A percentile compares a stretch with the other conserved stretches of the same genome.
These are phyloP conservation scores for Berghia stephanieae DNA, from an alignment of 1,140 invertebrate genomes.

Conservation along the genomic window DNA sequence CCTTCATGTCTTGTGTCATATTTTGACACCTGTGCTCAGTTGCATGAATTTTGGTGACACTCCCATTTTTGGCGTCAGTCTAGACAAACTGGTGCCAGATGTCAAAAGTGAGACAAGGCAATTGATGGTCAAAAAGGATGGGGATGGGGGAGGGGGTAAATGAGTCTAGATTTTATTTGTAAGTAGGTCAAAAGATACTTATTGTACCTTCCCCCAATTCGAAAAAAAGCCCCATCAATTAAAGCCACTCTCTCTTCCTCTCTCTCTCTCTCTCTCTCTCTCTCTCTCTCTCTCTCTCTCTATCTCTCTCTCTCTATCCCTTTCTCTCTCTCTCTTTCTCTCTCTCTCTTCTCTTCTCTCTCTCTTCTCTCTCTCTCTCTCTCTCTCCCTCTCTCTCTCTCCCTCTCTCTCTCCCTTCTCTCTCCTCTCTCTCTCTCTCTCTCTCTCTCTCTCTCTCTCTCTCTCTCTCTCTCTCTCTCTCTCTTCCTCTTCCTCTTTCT, in stretches of 20 bases:
- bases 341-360: conserved; percentile 8
- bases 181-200: background rate
- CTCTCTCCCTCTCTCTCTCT: background rate
- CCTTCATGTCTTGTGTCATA: too few species aligned
- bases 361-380: background rate
- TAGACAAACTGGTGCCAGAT: too few species aligned
- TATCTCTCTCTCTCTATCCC: background rate
- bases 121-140: background rate
- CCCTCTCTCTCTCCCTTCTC: background rate
- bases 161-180: background rate
- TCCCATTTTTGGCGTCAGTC: too few species aligned
- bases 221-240: background rate
- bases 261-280: background rate
- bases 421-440: background rate
- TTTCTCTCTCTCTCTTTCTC: background rate
- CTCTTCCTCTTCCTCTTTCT: background rate
- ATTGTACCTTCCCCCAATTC: background rate
- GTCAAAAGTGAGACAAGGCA: background rate
- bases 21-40: too few species aligned
- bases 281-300: too few species aligned
- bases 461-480: background rate
- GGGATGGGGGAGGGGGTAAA: background rate
- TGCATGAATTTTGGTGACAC: too few species aligned
- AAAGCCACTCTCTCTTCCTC: background rate
- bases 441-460: background rate